Base-by-base conservation (phyloP, 2,797 vertebrate species). In the Novumbra hubbsi region DNA sequence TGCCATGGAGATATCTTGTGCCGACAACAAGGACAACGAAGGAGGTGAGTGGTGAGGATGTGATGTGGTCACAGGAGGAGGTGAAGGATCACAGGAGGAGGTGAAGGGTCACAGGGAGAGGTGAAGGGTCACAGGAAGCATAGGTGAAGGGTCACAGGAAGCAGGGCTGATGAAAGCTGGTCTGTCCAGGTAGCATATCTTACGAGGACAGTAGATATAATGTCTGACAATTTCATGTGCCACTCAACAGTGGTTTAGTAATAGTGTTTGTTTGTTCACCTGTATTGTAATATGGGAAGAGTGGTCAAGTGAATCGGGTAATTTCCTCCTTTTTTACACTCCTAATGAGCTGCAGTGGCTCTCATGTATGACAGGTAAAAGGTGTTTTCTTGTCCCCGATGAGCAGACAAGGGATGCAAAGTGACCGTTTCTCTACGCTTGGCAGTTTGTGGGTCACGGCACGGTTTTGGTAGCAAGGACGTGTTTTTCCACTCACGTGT, bases 1-100 rank as follows among this genome's bases (percentile, higher is more conserved):
- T 87, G 94, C 95, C 91, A 96, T 96, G 95, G 95, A 96, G 89
- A 96, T 95, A 68, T 93, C 95, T 89, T 96, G 95, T 75, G 93
- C 93, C 66, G 95, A 96, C 91, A 94, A 86, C 93, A 96, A 96
- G 93, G 95, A 96, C 89, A 96, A 96, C 80, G 95, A 96, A 91
- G 95, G 95, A 95, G 95, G 95, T 96, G 92, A 95, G 94, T 57
- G 38, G n/a, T 41, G 34, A 41, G 24, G 63, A 32, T 27, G 8
- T 7, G 5, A 32, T 21, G 14, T 21, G 32, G 7, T 19, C 34
- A 38, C 34, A 3, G 34, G 34, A 38, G 8, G 69, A 38, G 32
- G 64, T 9, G 64, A 32, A n/a, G 32, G 64, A 38, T 27, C 24
- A 2, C 12, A 16, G 62, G 62, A n/a, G 7, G 64, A 38, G 32